These are phyloP conservation scores for Spondyliosoma cantharus DNA, from an alignment of 2,797 vertebrate species.

Conservation along the genomic window DNA sequence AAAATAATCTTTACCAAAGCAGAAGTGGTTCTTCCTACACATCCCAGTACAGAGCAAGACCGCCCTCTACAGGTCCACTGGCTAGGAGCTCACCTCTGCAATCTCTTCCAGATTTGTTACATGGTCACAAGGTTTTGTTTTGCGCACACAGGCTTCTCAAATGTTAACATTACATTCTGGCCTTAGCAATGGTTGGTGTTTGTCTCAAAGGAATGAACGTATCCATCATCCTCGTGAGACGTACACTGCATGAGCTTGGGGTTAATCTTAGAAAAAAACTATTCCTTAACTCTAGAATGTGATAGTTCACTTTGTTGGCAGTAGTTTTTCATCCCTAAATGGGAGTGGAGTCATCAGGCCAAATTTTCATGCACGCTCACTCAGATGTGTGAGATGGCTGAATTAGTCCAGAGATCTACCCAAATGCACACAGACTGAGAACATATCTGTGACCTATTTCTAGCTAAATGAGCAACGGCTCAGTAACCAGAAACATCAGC, in stretches of 20 bases:
- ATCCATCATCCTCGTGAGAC: too few relatives aligned
- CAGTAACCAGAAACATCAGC: background rate
- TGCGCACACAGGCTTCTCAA: background rate
- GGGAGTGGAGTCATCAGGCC: too few relatives aligned
- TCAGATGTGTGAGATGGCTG: background rate
- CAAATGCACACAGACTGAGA: background rate
- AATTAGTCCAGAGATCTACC: background rate
- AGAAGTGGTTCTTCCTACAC: background rate
- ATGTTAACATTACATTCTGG: too few relatives aligned
- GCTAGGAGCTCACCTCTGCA: background rate
- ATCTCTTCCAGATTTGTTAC: background rate
- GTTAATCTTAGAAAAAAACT: too few relatives aligned
- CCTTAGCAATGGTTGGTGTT: too few relatives aligned
- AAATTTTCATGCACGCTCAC: background rate
- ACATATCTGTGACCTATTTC: background rate
- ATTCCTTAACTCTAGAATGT: too few relatives aligned
- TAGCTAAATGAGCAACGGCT: background rate
- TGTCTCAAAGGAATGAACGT: too few relatives aligned
- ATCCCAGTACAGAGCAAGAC: slow-evolving; percentile 37
- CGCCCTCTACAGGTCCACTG: slow-evolving; percentile 57
- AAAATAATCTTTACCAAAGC: background rate
- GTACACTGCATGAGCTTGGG: too few relatives aligned
- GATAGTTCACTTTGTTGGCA: too few relatives aligned
- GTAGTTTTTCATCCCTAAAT: too few relatives aligned
- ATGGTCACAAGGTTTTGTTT: background rate